phyloP scores from a whole-genome alignment of 2,113 vertebrate genomes.

The Ceyx cyanopectus region DNA sequence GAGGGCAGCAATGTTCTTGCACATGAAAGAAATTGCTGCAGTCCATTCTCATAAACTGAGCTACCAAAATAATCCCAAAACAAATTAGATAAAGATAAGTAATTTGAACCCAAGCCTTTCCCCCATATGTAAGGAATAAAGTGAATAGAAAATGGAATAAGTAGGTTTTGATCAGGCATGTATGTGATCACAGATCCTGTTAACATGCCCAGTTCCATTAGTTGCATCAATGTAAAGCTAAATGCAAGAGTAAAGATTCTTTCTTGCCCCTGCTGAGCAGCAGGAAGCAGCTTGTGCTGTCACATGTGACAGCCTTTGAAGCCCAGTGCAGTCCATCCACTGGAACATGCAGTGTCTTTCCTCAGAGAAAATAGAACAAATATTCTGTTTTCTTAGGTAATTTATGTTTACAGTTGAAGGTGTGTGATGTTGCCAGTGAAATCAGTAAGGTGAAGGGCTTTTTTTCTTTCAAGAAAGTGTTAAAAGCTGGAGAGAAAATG shows the following conservation, averaged over 20 bases:
- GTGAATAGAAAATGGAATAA: neutral
- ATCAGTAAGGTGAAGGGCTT: neutral
- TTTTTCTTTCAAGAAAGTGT: neutral
- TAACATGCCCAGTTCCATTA: neutral
- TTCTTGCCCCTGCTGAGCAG: neutral
- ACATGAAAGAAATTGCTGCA: no score
- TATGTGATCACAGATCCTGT: neutral
- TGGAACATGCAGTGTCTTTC: neutral
- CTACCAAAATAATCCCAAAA: no score
- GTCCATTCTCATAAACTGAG: no score
- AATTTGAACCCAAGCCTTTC: no score
- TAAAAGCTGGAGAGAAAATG: neutral
- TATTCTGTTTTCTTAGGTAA: neutral
- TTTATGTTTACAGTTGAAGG: neutral
- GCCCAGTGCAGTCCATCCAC: neutral
- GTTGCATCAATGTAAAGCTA: neutral
- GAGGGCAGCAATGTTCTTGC: no score
- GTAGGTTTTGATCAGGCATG: neutral
- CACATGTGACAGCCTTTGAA: neutral
- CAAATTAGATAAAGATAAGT: no score
- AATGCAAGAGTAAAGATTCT: neutral
- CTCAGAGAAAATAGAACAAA: neutral
- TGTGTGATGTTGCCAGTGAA: neutral
- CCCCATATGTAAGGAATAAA: neutral
- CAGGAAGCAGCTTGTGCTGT: neutral